Evolutionary conservation across 2,888 invertebrate species (phyloP).

Genomic region (Morinoia aosen): DNA sequence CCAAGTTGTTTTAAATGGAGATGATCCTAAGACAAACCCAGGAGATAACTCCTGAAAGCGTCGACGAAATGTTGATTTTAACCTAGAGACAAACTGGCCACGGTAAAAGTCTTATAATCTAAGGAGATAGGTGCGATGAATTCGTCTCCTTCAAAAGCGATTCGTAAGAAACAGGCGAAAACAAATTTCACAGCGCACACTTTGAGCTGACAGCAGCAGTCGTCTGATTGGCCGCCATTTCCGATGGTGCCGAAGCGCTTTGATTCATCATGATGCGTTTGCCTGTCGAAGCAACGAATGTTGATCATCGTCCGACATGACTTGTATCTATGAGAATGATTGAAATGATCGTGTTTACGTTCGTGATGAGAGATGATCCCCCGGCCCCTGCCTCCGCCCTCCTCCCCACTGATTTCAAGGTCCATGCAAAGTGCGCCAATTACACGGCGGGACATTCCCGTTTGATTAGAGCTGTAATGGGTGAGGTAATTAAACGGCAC

Average conservation of each 20-base stretch:
- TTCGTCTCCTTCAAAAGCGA: not conserved
- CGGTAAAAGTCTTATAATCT: not conserved
- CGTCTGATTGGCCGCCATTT: not conserved
- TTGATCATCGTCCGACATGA: not conserved
- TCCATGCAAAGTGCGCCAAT: not conserved
- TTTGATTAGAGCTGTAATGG: not conserved
- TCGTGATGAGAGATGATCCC: not conserved
- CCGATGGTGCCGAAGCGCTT: not conserved
- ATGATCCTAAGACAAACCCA: too few relatives aligned
- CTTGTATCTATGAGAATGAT: not conserved
- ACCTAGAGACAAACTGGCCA: not conserved
- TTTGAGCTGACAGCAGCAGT: not conserved
- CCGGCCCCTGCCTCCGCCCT: not conserved
- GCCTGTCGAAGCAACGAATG: not conserved
- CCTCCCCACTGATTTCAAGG: not conserved
- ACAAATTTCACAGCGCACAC: not conserved
- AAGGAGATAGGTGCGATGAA: not conserved
- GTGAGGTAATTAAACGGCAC: not conserved
- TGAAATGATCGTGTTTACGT: not conserved
- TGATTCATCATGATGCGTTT: not conserved
- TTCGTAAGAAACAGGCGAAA: not conserved
- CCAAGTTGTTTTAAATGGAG: too few relatives aligned
- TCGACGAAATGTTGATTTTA: not conserved
- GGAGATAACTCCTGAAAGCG: too few relatives aligned
- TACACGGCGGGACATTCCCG: constrained; percentile 9